Percentiles rank a stretch among this genome's conserved stretches.
phyloP scores from a whole-genome alignment of 2,888 invertebrate genomes.

The Nudaria mundana region DNA sequence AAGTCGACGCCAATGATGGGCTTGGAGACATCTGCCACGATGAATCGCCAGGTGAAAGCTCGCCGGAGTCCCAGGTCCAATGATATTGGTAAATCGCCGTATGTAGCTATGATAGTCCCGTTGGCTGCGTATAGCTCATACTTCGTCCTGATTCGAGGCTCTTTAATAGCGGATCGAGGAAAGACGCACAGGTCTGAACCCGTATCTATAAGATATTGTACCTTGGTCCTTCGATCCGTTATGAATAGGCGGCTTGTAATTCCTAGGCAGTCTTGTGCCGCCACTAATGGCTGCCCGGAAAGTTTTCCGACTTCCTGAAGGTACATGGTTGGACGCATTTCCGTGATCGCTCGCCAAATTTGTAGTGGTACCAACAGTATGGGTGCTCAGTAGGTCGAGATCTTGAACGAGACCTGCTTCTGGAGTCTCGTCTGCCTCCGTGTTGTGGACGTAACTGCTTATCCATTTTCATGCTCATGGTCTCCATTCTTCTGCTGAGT shows the following conservation, averaged over 20 bases:
- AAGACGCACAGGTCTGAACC: constrained; percentile 8
- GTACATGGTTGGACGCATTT: no score
- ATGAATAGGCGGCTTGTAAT: no score
- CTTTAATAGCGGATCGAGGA: constrained; percentile 5
- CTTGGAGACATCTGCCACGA: constrained; percentile 19
- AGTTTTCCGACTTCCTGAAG: no score
- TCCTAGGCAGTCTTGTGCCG: no score
- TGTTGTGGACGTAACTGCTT: no score
- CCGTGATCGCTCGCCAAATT: no score
- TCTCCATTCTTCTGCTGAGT: no score
- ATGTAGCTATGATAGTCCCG: background rate
- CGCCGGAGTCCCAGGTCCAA: background rate
- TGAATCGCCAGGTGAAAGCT: background rate
- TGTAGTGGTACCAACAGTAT: background rate
- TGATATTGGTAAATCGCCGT: background rate
- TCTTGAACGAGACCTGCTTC: background rate
- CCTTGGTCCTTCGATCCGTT: no score
- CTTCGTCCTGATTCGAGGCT: constrained; percentile 2
- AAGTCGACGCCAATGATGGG: constrained; percentile 31
- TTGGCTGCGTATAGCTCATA: constrained; percentile 6
- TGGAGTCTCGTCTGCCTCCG: no score
- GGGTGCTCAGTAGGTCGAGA: background rate
- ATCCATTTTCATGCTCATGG: no score
- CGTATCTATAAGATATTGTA: no score
- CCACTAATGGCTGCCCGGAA: no score